Conservation (phyloP, 2,113 vertebrate genomes). For the Sprattus sprattus region DNA sequence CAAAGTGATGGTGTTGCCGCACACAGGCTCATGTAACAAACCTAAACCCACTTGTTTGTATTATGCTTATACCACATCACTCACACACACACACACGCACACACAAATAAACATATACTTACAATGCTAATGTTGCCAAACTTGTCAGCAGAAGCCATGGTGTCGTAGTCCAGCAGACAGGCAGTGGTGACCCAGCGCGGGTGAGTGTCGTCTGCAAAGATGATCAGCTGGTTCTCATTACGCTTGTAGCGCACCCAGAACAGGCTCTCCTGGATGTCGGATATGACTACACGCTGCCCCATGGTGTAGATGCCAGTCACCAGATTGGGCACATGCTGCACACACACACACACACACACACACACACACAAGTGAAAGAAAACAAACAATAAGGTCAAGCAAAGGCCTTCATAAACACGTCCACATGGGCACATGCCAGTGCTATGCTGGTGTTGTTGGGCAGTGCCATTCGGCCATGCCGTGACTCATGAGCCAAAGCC, state of each 20-base stretch:
- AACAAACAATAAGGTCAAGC: neutral
- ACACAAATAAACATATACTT: conserved; percentile 40
- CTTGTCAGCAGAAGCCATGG: conserved; percentile 95
- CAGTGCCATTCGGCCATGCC: neutral
- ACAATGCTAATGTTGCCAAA: conserved; percentile 98
- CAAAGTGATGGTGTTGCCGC: neutral
- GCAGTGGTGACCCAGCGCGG: conserved; percentile 97
- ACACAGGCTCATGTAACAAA: neutral
- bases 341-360: neutral
- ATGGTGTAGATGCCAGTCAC: conserved; percentile 93
- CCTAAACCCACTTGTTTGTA: neutral
- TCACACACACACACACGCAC: neutral
- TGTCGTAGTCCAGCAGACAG: conserved; percentile 93
- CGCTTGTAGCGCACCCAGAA: conserved; percentile 97
- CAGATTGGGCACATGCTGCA: conserved; percentile 92
- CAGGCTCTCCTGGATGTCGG: conserved; percentile 95
- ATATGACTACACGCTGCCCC: conserved; percentile 91
- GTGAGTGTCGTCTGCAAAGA: conserved; percentile 96
- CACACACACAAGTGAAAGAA: neutral
- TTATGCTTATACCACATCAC: neutral
- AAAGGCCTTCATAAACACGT: neutral
- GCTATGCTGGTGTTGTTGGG: neutral
- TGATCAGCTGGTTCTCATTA: conserved; percentile 97
- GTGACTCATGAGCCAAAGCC: neutral
- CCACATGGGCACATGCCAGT: neutral